Base-by-base conservation (phyloP, 2,888 invertebrate species). In the Monoplex corrugatus region DNA sequence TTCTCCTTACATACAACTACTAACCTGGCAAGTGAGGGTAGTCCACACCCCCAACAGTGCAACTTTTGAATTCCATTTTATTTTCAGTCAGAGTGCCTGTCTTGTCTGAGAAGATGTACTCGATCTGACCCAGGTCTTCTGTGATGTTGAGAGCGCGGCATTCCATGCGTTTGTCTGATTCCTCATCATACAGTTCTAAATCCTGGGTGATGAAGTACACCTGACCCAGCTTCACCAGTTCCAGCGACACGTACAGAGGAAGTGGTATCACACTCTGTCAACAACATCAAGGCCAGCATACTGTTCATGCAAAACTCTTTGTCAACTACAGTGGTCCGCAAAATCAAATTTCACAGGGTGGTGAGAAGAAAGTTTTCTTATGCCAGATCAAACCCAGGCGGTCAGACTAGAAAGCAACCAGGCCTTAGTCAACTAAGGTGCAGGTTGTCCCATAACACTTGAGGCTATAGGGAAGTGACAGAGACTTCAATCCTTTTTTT, bases 31-130 rank as follows among this genome's bases (percentile, higher is more conserved):
- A 82, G 92, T 95, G 94, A 28, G 94, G 94, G 95, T 98, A 99
- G 96, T 99, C 98, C 75, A 97, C 97, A 0, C 98, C 99, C 43
- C 97, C 98, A 44, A 99, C 97, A 2, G 98, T 97, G 95, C 99
- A 99, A 86, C 98, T 97, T 89, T 98, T 97, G 96, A 99, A 99
- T 94, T 99, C 97, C 99, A 99, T 99, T 91, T 98, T 98, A 96
- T 99, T 99, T 96, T 99, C 99, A 0, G 99, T 99, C 89, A 99
- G 96, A 1, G 99, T 99, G 10, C 99, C 99, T 0, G 99, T 99
- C 96, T 99, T 99, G 96, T 99, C 99, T 19, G 98, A 98, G 96
- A 99, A 99, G 92, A 99, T 97, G 95, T 99, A 99, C 95, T 98
- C 98, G 19, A 95, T 92, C 96, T 99, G 99, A 0, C 99, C 99